These are phyloP conservation scores for Brenthis daphne DNA, from an alignment of 2,888 invertebrate species.

Conservation along the genomic window DNA sequence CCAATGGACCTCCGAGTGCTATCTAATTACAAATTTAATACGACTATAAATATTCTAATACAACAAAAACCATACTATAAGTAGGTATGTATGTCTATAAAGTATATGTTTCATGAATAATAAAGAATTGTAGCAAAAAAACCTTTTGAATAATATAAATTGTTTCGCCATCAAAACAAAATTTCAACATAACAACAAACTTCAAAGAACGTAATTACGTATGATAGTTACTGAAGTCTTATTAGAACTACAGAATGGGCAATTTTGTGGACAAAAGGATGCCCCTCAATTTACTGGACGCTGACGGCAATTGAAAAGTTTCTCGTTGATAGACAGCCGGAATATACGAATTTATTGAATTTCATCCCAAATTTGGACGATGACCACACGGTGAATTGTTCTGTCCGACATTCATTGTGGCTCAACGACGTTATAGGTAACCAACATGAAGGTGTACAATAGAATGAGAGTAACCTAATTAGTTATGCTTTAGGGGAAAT, in stretches of 20 bases:
- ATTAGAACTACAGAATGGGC: constrained; percentile 76
- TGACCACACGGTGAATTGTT: constrained; percentile 76
- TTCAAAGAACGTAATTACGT: constrained; percentile 72
- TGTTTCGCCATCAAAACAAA: constrained; percentile 49
- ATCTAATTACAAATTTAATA: constrained; percentile 78
- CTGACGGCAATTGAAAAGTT: constrained; percentile 76
- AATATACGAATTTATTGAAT: constrained; percentile 75
- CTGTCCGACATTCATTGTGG: constrained; percentile 66
- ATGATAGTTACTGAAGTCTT: constrained; percentile 74
- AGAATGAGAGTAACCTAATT: background rate
- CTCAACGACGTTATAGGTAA: constrained; percentile 51
- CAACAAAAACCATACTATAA: constrained; percentile 63
- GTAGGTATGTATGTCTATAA: background rate
- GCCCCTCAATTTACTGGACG: constrained; percentile 58
- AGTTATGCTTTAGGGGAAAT: no score
- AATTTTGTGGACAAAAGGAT: constrained; percentile 78
- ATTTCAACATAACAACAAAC: constrained; percentile 48
- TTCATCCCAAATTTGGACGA: constrained; percentile 60
- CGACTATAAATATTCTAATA: constrained; percentile 74
- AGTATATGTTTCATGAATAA: background rate
- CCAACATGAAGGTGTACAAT: constrained; percentile 5
- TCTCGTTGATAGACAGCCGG: constrained; percentile 66
- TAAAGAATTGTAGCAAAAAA: no score
- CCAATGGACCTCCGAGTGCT: constrained; percentile 62
- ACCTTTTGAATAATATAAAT: constrained; percentile 35